Evolutionary conservation across 2,797 vertebrate genomes (phyloP).

Genomic region (Sparus aurata): DNA sequence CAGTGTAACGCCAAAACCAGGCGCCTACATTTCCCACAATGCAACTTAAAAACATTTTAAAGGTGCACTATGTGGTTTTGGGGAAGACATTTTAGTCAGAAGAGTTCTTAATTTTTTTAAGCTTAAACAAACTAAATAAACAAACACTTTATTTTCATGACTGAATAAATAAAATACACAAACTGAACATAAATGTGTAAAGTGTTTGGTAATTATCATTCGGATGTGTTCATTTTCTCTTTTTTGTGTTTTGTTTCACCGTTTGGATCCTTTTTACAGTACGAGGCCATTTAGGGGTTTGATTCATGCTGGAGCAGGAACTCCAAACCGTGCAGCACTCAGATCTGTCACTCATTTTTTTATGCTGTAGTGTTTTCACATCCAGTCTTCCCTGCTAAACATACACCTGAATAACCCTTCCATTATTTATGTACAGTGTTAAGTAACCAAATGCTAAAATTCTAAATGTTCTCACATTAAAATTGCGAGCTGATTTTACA

Average conservation of each 20-base stretch:
- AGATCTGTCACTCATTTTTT: slow-evolving; percentile 45
- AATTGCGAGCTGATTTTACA: slow-evolving; percentile 23
- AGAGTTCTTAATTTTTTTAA: too few relatives aligned
- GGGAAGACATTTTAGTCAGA: background rate
- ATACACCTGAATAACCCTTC: background rate
- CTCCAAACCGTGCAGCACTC: slow-evolving; percentile 15
- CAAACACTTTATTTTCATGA: too few relatives aligned
- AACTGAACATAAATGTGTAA: too few relatives aligned
- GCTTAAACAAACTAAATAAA: too few relatives aligned
- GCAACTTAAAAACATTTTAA: too few relatives aligned
- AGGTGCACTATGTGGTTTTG: too few relatives aligned
- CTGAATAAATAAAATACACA: too few relatives aligned
- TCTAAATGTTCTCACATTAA: background rate
- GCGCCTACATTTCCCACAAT: too few relatives aligned
- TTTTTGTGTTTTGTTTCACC: background rate
- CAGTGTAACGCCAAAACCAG: too few relatives aligned
- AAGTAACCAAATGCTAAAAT: too few relatives aligned
- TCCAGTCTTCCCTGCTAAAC: slow-evolving; percentile 8
- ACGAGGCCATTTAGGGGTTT: background rate
- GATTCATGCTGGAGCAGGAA: slow-evolving; percentile 15
- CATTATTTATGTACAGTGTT: background rate
- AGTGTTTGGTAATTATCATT: too few relatives aligned
- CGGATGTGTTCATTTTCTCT: slow-evolving; percentile 3
- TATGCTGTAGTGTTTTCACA: slow-evolving; percentile 22
- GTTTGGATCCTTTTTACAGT: background rate